Evolutionary conservation across 2,113 vertebrate genomes (phyloP).

Genomic region (Aramus guarauna): DNA sequence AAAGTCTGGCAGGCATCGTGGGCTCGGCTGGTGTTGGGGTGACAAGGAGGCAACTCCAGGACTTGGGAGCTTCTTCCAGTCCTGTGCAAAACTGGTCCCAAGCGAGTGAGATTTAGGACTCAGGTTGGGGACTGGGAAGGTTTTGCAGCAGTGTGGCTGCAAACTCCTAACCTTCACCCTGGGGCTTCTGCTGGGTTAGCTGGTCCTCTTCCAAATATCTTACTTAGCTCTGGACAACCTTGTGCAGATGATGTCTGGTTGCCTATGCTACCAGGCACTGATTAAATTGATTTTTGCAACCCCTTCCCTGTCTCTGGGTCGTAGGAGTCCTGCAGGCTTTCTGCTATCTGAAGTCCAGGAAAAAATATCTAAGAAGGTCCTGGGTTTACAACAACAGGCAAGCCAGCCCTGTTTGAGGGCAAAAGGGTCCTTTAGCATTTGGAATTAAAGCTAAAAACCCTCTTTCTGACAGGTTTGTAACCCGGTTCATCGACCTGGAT

Average conservation of each 20-base stretch:
- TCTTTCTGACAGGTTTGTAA: slow-evolving; percentile 87
- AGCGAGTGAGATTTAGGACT: not conserved
- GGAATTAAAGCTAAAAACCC: not conserved
- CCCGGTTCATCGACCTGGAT: slow-evolving; percentile 96
- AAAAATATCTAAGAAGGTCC: not conserved
- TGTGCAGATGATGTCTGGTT: not conserved
- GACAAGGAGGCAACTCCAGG: not conserved
- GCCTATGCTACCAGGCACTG: rapidly evolving
- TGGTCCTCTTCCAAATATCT: not conserved
- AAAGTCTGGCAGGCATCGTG: not conserved
- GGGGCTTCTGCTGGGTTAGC: not conserved
- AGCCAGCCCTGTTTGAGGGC: not conserved
- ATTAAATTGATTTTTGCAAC: not conserved
- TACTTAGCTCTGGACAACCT: not conserved
- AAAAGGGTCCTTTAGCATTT: not conserved
- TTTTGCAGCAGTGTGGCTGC: not conserved
- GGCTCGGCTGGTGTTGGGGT: rapidly evolving
- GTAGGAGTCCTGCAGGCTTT: not conserved
- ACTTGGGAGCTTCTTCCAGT: not conserved
- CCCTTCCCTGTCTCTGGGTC: not conserved
- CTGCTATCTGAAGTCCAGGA: not conserved
- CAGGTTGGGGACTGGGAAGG: not conserved
- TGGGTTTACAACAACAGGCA: not conserved
- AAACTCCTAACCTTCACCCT: not conserved
- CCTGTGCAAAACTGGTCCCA: not conserved